These are phyloP conservation scores for Catharus minimus DNA, from an alignment of 2,113 vertebrate genomes.

Conservation along the genomic window DNA sequence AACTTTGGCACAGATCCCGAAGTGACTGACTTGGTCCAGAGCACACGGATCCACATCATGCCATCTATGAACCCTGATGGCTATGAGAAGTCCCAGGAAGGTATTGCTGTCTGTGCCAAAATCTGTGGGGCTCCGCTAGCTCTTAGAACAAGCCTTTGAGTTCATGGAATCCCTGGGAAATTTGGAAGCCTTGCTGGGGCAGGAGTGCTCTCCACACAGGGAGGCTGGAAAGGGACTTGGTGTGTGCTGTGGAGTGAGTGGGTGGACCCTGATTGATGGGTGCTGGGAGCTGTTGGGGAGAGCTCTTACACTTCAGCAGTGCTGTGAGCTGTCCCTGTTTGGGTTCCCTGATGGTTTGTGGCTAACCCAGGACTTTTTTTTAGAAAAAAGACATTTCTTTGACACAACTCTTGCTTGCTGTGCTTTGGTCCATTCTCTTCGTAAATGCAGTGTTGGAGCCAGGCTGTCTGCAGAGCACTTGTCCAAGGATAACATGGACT, in stretches of 20 bases:
- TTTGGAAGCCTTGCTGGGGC: not conserved
- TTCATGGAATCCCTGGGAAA: not conserved
- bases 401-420: not conserved
- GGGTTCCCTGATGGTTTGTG: not conserved
- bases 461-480: slow-evolving; percentile 21
- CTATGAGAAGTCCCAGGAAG: slow-evolving; percentile 89
- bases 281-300: not conserved
- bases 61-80: slow-evolving; percentile 99
- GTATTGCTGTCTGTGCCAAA: slow-evolving; percentile 62
- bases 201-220: not conserved
- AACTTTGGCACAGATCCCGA: slow-evolving; percentile 91
- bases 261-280: accelerated
- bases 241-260: not conserved
- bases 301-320: not conserved
- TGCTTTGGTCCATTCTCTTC: not conserved
- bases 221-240: not conserved
- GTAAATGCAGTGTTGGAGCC: not conserved
- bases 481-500: slow-evolving; percentile 28
- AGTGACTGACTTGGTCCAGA: slow-evolving; percentile 86
- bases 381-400: not conserved
- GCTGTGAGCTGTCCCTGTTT: not conserved
- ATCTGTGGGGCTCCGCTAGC: not conserved
- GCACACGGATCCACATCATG: slow-evolving; percentile 96
- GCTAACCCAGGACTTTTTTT: not conserved
- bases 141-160: not conserved